Conservation (phyloP, 2,797 vertebrate genomes). For the Glyptemys insculpta region DNA sequence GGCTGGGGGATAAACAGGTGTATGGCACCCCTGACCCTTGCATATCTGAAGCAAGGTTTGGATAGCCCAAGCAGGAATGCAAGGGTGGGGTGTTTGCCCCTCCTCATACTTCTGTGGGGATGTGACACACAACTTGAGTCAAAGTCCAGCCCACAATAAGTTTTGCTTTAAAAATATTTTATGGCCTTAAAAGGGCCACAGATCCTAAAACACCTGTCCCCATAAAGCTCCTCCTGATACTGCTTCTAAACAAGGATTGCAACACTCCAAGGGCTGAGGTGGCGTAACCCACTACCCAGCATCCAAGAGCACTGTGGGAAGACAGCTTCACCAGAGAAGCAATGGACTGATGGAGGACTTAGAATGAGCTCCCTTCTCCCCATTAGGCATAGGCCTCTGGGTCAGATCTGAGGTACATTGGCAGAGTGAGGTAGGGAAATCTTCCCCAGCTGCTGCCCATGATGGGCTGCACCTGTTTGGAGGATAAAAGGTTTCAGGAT, state of each 20-base stretch:
- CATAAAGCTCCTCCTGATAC: background rate
- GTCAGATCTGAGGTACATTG: background rate
- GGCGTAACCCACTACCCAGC: background rate
- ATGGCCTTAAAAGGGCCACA: background rate
- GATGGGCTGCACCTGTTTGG: background rate
- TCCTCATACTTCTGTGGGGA: background rate
- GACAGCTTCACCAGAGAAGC: background rate
- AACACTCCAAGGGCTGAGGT: background rate
- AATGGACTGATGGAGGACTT: background rate
- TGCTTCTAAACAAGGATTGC: background rate
- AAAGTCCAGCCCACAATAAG: background rate
- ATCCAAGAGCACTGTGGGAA: background rate
- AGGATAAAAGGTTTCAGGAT: background rate
- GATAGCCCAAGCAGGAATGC: background rate
- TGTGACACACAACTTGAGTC: background rate
- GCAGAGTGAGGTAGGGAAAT: background rate
- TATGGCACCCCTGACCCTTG: background rate
- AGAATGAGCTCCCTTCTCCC: fast-evolving
- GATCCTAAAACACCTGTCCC: background rate
- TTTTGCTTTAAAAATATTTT: background rate
- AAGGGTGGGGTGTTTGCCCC: background rate
- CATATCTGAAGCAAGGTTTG: background rate
- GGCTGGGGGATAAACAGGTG: background rate
- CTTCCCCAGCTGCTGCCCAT: background rate
- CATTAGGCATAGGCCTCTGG: background rate